Conservation (phyloP, 2,113 vertebrate genomes). For the Campylomormyrus numenius region DNA sequence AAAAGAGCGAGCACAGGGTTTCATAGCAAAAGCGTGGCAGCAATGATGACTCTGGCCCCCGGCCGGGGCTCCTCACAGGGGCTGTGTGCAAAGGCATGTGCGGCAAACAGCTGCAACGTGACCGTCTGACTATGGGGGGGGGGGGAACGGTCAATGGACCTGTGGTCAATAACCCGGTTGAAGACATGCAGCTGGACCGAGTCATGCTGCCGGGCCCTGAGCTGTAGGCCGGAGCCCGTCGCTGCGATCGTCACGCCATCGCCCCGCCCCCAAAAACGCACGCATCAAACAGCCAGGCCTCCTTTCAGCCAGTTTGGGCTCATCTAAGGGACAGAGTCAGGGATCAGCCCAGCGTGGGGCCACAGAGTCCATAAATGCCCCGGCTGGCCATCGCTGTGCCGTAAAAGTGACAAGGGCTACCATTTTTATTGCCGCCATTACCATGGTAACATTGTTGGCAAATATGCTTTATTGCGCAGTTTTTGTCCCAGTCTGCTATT, state of each 20-base stretch:
- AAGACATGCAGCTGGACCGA: not conserved
- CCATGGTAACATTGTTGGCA: conserved; percentile 39
- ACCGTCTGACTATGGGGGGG: not conserved
- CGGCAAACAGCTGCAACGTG: not conserved
- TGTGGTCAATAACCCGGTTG: not conserved
- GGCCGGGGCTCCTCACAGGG: not conserved
- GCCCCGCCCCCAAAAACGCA: not conserved
- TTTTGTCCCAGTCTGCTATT: conserved; percentile 52
- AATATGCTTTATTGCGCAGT: conserved; percentile 13
- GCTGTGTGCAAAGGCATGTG: not conserved
- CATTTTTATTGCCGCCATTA: conserved; percentile 42
- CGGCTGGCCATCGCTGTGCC: conserved; percentile 24
- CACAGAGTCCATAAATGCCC: conserved; percentile 24
- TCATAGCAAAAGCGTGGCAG: conserved; percentile 31
- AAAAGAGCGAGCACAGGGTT: conserved; percentile 46
- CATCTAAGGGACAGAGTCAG: not conserved
- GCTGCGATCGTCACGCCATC: conserved; percentile 13
- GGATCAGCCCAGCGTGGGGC: not conserved
- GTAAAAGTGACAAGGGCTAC: conserved; percentile 40
- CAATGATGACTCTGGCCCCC: not conserved
- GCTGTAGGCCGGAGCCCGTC: not conserved
- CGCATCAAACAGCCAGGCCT: not conserved
- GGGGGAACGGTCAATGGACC: not conserved
- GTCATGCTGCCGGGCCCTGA: not conserved
- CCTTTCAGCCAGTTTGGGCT: not conserved